phyloP scores from a whole-genome alignment of 1,140 invertebrate genomes.

The Trachelipus rathkii region DNA sequence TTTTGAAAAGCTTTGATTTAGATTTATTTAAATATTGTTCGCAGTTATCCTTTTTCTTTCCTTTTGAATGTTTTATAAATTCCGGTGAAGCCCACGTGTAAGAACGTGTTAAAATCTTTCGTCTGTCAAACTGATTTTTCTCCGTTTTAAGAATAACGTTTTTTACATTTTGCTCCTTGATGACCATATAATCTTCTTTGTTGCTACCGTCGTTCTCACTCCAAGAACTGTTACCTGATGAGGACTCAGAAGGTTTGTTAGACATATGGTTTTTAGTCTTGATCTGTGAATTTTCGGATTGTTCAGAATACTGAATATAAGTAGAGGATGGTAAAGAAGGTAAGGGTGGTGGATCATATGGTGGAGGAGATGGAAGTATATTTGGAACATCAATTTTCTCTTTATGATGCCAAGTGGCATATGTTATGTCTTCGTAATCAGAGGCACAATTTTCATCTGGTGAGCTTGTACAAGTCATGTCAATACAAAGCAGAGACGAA shows the following conservation, averaged over 20 bases:
- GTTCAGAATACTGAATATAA: background rate
- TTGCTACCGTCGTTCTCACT: background rate
- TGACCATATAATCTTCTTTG: background rate
- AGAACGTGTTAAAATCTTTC: background rate
- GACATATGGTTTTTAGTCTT: background rate
- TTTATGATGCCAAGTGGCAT: slow-evolving; percentile 1
- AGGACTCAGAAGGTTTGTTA: background rate
- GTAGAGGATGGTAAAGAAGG: background rate
- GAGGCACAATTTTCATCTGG: background rate
- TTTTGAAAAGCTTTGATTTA: background rate
- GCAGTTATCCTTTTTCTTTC: background rate
- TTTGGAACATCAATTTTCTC: background rate
- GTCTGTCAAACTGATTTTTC: background rate
- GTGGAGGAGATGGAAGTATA: background rate
- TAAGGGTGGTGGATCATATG: background rate
- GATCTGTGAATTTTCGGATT: background rate
- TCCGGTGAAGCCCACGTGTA: background rate
- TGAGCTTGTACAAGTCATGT: background rate
- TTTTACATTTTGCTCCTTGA: background rate
- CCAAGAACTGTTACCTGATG: background rate
- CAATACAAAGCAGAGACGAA: background rate
- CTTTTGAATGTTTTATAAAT: background rate
- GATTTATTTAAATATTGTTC: background rate
- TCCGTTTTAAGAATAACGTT: background rate
- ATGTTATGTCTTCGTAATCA: background rate